These are phyloP conservation scores for Sitta carolinensis DNA, from an alignment of 2,797 vertebrate species.

Conservation along the genomic window DNA sequence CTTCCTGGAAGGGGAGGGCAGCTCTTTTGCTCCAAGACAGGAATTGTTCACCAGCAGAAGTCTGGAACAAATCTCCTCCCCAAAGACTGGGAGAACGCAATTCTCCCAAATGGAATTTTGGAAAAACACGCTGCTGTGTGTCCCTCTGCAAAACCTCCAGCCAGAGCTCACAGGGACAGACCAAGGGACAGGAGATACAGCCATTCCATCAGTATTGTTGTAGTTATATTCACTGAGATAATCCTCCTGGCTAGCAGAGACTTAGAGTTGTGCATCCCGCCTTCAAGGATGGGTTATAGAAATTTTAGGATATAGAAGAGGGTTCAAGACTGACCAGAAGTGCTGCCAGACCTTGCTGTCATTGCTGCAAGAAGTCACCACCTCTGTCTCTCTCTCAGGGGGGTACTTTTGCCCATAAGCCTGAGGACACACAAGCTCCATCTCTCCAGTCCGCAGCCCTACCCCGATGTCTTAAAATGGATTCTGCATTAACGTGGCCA, in stretches of 20 bases:
- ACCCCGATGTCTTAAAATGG: not conserved
- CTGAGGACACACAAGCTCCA: not conserved
- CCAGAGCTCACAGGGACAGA: not conserved
- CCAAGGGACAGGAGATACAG: not conserved
- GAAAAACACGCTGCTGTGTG: fast-evolving
- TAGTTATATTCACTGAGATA: fast-evolving
- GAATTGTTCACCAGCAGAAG: not conserved
- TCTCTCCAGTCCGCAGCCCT: not conserved
- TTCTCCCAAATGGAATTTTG: not conserved
- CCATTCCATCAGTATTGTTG: not conserved
- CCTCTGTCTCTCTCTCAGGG: not conserved
- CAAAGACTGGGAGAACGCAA: fast-evolving
- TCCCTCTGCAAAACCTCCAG: not conserved
- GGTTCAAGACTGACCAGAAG: not conserved
- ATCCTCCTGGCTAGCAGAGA: not conserved
- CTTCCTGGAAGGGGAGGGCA: not conserved
- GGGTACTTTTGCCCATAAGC: not conserved
- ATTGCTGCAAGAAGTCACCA: not conserved
- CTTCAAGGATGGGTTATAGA: not conserved
- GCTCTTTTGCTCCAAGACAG: not conserved
- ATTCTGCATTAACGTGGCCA: not conserved
- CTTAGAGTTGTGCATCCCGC: not conserved
- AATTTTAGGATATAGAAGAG: not conserved
- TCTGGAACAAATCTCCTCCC: not conserved
- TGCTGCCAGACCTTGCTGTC: not conserved